Evolutionary conservation across 2,113 vertebrate genomes (phyloP).

Genomic region (Calyptommatus sinebrachiatus): DNA sequence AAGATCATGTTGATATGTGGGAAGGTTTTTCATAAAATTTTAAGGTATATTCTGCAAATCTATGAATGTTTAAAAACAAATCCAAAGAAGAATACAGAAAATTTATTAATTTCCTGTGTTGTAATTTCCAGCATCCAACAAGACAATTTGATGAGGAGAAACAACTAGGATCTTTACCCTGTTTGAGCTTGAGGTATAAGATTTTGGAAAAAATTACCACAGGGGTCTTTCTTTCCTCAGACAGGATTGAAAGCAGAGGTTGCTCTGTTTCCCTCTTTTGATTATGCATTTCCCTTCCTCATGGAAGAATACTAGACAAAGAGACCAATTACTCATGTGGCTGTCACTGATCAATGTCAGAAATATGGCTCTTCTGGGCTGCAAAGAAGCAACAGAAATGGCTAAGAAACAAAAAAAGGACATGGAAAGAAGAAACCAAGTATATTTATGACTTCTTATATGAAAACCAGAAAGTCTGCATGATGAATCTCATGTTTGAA

Average conservation of each 20-base stretch:
- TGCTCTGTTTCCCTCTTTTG: background rate
- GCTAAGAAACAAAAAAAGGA: background rate
- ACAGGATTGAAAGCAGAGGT: conserved; percentile 19
- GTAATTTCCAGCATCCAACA: background rate
- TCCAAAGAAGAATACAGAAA: background rate
- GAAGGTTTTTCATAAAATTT: background rate
- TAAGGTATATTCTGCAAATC: background rate
- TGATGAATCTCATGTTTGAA: conserved; percentile 39
- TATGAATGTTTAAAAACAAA: background rate
- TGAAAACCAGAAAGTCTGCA: conserved; percentile 29
- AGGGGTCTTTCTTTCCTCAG: background rate
- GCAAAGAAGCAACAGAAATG: conserved; percentile 21
- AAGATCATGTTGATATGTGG: background rate
- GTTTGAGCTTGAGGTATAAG: background rate
- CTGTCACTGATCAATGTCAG: conserved; percentile 27
- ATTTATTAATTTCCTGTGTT: background rate
- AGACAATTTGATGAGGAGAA: background rate
- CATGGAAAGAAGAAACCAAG: background rate
- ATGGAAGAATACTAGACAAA: conserved; percentile 4
- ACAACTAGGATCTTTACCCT: background rate
- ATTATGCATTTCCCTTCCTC: background rate
- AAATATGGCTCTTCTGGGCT: conserved; percentile 8
- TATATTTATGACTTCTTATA: conserved; percentile 12
- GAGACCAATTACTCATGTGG: background rate
- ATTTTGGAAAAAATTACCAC: background rate